These are phyloP conservation scores for Hyperoodon ampullatus DNA, from an alignment of 2,113 vertebrate species.

Conservation along the genomic window DNA sequence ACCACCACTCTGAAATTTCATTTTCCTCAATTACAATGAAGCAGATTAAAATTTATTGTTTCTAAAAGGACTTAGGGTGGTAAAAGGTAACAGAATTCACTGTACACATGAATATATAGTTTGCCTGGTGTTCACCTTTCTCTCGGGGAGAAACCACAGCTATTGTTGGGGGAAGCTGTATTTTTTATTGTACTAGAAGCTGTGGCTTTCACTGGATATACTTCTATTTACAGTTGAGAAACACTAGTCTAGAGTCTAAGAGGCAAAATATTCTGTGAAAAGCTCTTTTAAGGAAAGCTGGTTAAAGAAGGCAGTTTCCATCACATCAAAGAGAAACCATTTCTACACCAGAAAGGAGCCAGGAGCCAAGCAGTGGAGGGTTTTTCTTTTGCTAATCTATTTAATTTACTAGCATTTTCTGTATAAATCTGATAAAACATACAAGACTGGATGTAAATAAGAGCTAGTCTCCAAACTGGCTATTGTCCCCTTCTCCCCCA, in stretches of 20 bases:
- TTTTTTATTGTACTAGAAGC: not conserved
- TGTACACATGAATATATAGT: not conserved
- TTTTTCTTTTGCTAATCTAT: not conserved
- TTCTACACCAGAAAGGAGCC: not conserved
- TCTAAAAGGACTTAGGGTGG: not conserved
- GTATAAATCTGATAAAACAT: not conserved
- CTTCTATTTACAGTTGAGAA: not conserved
- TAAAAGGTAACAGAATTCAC: not conserved
- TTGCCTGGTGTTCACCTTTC: not conserved
- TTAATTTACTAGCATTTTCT: constrained; percentile 29
- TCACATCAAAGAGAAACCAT: not conserved
- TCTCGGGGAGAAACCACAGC: not conserved
- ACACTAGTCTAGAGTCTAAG: not conserved
- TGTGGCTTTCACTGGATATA: not conserved
- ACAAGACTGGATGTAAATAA: not conserved
- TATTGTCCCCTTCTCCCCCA: not conserved
- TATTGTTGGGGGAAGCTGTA: not conserved
- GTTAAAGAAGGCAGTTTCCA: not conserved
- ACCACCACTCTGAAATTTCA: not conserved
- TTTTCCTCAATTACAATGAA: not conserved
- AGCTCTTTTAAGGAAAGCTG: constrained; percentile 6
- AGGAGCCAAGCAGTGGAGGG: not conserved
- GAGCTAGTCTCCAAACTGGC: not conserved
- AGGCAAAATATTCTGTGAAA: not conserved
- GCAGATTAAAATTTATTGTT: not conserved